Conservation (phyloP, 2,113 vertebrate genomes). For the Scomber japonicus region DNA sequence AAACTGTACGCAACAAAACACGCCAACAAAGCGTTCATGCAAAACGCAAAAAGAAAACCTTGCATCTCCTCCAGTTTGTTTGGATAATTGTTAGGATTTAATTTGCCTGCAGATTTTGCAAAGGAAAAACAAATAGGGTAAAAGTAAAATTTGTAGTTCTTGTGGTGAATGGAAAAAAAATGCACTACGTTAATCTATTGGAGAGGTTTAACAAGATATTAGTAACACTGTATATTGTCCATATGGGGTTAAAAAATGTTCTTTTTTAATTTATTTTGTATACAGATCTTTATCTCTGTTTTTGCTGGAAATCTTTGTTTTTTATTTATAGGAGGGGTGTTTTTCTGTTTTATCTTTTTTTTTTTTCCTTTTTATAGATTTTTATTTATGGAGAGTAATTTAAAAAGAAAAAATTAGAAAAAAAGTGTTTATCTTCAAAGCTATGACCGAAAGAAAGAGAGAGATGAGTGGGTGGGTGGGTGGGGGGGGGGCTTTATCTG, state of each 20-base stretch:
- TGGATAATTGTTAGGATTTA: constrained; percentile 34
- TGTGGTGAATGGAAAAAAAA: constrained; percentile 66
- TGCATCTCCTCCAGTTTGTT: constrained; percentile 10
- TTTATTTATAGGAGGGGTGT: constrained; percentile 80
- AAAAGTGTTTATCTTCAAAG: constrained; percentile 27
- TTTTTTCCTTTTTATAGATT: constrained; percentile 62
- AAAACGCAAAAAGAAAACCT: background rate
- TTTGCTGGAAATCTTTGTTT: constrained; percentile 72
- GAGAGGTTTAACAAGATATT: constrained; percentile 71
- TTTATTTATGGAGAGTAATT: constrained; percentile 84
- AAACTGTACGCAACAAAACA: constrained; percentile 16
- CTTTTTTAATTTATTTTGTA: constrained; percentile 85
- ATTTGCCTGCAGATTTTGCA: constrained; percentile 66
- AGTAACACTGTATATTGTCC: constrained; percentile 84
- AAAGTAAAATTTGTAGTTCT: constrained; percentile 39
- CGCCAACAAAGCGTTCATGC: constrained; percentile 22
- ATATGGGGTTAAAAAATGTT: constrained; percentile 67
- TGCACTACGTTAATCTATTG: constrained; percentile 77
- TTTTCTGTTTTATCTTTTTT: constrained; percentile 31
- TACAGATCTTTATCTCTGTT: constrained; percentile 81
- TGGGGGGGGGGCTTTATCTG: constrained; percentile 18
- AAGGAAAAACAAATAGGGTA: constrained; percentile 12
- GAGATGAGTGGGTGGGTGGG: too few species aligned
- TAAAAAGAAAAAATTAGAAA: constrained; percentile 31
- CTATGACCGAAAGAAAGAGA: constrained; percentile 3